These are phyloP conservation scores for Sinosuthora webbiana DNA, from an alignment of 2,113 vertebrate species.

Conservation along the genomic window DNA sequence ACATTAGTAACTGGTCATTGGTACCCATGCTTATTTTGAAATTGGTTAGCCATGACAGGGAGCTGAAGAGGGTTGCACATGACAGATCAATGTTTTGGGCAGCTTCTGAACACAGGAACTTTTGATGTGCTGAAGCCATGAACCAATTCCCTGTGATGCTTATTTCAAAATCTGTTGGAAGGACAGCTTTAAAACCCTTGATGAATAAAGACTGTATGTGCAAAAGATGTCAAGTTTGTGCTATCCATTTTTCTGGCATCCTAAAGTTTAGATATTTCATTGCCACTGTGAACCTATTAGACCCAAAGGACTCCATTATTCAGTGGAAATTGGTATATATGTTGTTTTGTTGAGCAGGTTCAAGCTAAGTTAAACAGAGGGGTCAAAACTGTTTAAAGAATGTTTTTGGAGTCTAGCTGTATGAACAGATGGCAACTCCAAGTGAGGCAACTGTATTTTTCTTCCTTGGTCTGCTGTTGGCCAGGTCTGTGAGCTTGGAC, in stretches of 20 bases:
- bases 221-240: background rate
- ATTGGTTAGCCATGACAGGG: background rate
- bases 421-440: background rate
- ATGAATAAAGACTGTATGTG: background rate
- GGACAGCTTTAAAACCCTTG: background rate
- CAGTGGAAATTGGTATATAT: background rate
- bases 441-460: background rate
- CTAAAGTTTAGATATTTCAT: background rate
- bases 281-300: background rate
- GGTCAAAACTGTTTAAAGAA: background rate
- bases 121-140: background rate
- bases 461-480: background rate
- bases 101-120: background rate
- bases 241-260: background rate
- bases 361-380: background rate
- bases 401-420: background rate
- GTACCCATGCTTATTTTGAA: background rate
- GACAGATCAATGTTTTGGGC: background rate
- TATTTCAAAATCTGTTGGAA: background rate
- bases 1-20: background rate
- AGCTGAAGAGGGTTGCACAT: background rate
- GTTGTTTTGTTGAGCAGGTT: background rate
- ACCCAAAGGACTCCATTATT: background rate
- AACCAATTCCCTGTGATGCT: background rate
- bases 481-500: background rate